Percentiles rank a stretch among this genome's conserved stretches.
phyloP scores from a whole-genome alignment of 1,140 invertebrate species.

The Zaprionus africanus region DNA sequence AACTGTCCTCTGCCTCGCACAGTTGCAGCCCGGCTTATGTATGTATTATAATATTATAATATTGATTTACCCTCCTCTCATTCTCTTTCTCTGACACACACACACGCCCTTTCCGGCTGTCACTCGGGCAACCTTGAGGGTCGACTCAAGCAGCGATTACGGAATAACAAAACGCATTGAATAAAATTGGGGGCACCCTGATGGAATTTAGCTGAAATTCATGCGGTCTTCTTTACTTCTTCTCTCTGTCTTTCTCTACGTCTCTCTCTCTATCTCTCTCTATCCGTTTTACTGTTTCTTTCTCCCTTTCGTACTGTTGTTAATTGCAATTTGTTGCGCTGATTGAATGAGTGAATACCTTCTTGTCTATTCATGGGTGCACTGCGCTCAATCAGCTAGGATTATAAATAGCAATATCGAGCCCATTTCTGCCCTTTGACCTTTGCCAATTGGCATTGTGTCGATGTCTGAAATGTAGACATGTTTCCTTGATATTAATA shows the following conservation, averaged over 20 bases:
- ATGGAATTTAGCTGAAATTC: background rate
- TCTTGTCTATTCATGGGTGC: background rate
- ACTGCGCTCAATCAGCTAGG: background rate
- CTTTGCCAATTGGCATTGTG: constrained; percentile 20
- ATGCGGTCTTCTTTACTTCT: background rate
- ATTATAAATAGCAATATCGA: constrained; percentile 5
- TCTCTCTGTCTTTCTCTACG: background rate
- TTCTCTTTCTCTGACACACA: background rate
- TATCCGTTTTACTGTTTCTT: background rate
- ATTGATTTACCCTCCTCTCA: constrained; percentile 21
- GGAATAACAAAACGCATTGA: constrained; percentile 8
- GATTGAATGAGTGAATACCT: background rate
- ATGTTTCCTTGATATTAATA: constrained; percentile 1
- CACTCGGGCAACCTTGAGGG: constrained; percentile 24
- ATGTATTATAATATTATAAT: constrained; percentile 36
- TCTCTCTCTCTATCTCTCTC: background rate
- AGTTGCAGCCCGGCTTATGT: constrained; percentile 8
- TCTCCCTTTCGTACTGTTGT: background rate
- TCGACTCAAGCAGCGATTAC: background rate
- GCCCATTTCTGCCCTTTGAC: constrained; percentile 12
- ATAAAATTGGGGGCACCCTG: background rate
- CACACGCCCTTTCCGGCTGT: background rate
- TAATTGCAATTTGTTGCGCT: constrained; percentile 1
- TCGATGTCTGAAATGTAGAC: background rate
- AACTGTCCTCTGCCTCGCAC: constrained; percentile 5